phyloP scores from a whole-genome alignment of 2,797 vertebrate species.

The Acipenser oxyrinchus region DNA sequence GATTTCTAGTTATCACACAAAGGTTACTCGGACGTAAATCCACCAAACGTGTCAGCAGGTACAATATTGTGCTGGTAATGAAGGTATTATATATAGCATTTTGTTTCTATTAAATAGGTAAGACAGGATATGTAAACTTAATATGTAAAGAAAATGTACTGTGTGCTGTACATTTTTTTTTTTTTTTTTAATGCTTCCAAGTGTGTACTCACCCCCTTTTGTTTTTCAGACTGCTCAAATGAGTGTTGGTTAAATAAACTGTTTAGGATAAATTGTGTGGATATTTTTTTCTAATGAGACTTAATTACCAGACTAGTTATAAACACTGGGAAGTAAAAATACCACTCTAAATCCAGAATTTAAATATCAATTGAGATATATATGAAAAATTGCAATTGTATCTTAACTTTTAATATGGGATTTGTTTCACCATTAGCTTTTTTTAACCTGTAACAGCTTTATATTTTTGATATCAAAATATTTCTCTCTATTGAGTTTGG shows the following conservation, averaged over 20 bases:
- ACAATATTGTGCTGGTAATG: too few species aligned
- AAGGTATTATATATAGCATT: too few species aligned
- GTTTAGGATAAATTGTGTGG: neutral
- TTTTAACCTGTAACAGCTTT: too few species aligned
- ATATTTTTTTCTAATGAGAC: neutral
- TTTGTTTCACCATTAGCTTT: too few species aligned
- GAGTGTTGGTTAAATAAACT: constrained; percentile 2
- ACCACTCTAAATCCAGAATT: neutral
- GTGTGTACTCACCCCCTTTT: neutral
- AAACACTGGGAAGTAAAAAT: neutral
- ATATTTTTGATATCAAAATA: too few species aligned
- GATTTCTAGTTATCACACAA: too few species aligned
- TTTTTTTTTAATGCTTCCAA: neutral
- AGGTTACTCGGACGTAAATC: too few species aligned
- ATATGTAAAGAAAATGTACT: neutral
- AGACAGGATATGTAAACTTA: neutral
- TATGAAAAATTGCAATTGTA: neutral
- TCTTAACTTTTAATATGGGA: too few species aligned
- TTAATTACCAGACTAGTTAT: neutral
- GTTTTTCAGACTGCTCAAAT: neutral
- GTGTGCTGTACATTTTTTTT: neutral
- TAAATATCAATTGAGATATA: neutral
- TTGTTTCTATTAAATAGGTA: too few species aligned
- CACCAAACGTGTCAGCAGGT: too few species aligned
- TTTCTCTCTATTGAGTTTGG: too few species aligned